Percentiles rank a stretch among this genome's conserved stretches.
Evolutionary conservation across 2,113 vertebrate genomes (phyloP).

Genomic region (Gnathonemus echidnorhynchus): DNA sequence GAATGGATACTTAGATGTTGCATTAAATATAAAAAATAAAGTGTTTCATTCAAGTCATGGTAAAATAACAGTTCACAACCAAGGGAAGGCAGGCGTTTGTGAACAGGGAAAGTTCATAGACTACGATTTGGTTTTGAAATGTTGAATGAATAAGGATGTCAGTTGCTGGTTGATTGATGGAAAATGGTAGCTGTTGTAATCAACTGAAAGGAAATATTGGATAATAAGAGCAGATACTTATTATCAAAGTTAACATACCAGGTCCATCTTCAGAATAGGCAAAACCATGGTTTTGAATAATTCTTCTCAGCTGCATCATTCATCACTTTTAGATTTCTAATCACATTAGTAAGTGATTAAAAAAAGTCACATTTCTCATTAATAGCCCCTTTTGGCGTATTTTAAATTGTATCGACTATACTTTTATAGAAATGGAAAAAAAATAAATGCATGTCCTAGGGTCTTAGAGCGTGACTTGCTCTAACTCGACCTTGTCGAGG

Average conservation of each 20-base stretch:
- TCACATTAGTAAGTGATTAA: background rate
- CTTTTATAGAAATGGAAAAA: background rate
- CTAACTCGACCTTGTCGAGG: constrained; percentile 30
- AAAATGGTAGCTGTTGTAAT: background rate
- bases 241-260: background rate
- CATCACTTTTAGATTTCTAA: background rate
- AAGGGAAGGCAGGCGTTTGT: background rate
- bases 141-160: background rate
- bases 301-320: background rate
- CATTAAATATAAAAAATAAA: background rate
- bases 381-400: background rate
- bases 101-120: background rate
- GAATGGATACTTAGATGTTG: background rate
- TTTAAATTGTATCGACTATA: background rate
- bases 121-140: background rate
- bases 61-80: background rate
- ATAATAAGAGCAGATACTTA: background rate
- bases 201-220: background rate
- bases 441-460: background rate
- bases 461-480: constrained; percentile 31
- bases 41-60: background rate
- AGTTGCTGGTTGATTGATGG: background rate
- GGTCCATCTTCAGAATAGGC: background rate
- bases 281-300: background rate
- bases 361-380: background rate